A percentile compares a stretch with the other conserved stretches of the same genome.
Conservation (phyloP, 64 coral and sea anemone species). For the Montipora cactus region DNA sequence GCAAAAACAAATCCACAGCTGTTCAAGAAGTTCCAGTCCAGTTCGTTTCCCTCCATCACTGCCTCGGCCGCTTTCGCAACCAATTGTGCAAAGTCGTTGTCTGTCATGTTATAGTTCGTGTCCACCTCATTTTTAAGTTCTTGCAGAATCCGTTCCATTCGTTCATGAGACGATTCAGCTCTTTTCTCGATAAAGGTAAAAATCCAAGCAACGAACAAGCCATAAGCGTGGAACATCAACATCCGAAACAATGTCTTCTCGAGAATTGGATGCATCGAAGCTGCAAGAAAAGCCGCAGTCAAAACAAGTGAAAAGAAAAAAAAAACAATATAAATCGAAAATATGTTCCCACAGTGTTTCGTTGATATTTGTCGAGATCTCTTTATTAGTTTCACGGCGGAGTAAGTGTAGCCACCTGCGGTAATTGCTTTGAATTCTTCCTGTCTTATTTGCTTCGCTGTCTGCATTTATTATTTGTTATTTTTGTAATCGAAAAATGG, state of each 20-base stretch:
- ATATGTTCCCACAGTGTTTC: not conserved
- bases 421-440: no score
- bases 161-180: not conserved
- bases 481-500: no score
- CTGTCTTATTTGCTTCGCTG: no score
- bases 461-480: no score
- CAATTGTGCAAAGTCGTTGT: slow-evolving; percentile 8
- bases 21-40: slow-evolving; percentile 12
- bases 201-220: slow-evolving; percentile 9
- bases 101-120: slow-evolving; percentile 30
- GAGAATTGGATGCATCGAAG: slow-evolving; percentile 13
- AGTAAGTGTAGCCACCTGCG: no score
- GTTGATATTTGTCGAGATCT: no score
- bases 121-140: slow-evolving; percentile 1
- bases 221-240: not conserved
- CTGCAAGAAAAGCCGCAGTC: not conserved
- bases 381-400: no score
- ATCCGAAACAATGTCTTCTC: not conserved
- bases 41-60: not conserved
- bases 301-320: not conserved
- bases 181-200: slow-evolving; percentile 23
- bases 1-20: slow-evolving; percentile 4
- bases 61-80: not conserved
- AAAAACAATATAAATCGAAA: not conserved
- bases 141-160: not conserved